phyloP scores from a whole-genome alignment of 2,113 vertebrate species.

The Nyctibius bracteatus region DNA sequence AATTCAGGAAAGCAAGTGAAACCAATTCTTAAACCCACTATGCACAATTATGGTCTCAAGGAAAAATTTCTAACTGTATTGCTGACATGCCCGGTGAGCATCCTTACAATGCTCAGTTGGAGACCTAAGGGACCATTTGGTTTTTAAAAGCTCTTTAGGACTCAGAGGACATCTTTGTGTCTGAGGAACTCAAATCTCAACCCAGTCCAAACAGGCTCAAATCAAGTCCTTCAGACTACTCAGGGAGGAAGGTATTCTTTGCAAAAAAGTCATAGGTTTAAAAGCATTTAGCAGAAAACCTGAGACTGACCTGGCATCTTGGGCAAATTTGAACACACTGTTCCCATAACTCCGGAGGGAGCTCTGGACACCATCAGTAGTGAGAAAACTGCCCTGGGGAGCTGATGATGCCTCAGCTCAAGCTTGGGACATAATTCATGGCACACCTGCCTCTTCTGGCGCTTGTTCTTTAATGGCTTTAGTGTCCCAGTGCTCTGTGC shows the following conservation, averaged over 20 bases:
- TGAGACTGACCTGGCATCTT: background rate
- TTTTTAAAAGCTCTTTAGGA: background rate
- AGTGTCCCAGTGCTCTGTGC: too few relatives aligned
- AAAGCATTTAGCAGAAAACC: background rate
- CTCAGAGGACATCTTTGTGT: background rate
- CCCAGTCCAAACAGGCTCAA: background rate
- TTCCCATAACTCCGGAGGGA: background rate
- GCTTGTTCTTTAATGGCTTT: background rate
- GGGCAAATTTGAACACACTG: background rate
- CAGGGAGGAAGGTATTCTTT: background rate
- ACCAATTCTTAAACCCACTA: background rate
- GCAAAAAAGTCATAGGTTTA: background rate
- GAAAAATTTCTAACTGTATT: background rate
- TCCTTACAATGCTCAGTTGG: background rate
- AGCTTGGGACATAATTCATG: background rate
- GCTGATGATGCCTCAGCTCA: background rate
- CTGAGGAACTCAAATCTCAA: background rate
- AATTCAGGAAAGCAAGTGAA: background rate
- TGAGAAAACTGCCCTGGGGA: background rate
- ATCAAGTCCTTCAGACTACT: background rate
- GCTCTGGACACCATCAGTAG: background rate
- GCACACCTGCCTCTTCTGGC: background rate
- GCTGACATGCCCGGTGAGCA: background rate
- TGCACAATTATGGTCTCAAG: background rate
- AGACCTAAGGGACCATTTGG: background rate